Base-by-base conservation (phyloP, 2,888 invertebrate genomes). In the Alloplasta piceator region DNA sequence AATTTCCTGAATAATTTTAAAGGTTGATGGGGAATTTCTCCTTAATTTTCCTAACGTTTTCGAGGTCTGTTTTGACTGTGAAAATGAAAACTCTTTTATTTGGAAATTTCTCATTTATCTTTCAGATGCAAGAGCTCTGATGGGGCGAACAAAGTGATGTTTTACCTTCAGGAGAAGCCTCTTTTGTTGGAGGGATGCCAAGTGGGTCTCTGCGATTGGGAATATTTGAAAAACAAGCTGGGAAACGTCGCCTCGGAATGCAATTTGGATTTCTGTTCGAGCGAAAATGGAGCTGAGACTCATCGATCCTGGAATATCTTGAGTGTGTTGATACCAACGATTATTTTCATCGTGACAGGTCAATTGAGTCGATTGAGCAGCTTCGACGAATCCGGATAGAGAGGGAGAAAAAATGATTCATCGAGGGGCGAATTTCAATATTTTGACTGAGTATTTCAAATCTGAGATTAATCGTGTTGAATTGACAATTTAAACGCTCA, bases 181-280 rank as follows among this genome's bases (percentile, higher is more conserved):
- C 93, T 97, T 63, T 92, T 94, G 72, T 91, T 96, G 52, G 94
- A 95, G 0, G 95, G 95, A 70, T 97, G 97, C 89, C 93, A 95
- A 6, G 96, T 96, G 0, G 97, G 97, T 0, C 94, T 97, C 0
- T 97, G 97, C 92, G 95, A 95, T 83, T 96, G 96, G 96, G 94
- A 94, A 0, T 94, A 94, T 26, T 93, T 97, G 6, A 94, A 95
- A 86, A 93, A 93, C 12, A 94, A 94, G 77, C 95, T 95, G 82
- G 93, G 93, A 2, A 90, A 93, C 0, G 88, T 94, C 0, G 93
- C 94, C 3, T 92, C 94, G 26, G 85, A 93, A 12, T 96, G 96
- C 86, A 93, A 94, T 84, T 84, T 94, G 6, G 92, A 94, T 41
- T 94, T 94, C 84, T 96, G 95, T 86, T 93, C 93, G 66, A 81